Base-by-base conservation (phyloP, 2,888 invertebrate species). In the Brachypterus glaber region DNA sequence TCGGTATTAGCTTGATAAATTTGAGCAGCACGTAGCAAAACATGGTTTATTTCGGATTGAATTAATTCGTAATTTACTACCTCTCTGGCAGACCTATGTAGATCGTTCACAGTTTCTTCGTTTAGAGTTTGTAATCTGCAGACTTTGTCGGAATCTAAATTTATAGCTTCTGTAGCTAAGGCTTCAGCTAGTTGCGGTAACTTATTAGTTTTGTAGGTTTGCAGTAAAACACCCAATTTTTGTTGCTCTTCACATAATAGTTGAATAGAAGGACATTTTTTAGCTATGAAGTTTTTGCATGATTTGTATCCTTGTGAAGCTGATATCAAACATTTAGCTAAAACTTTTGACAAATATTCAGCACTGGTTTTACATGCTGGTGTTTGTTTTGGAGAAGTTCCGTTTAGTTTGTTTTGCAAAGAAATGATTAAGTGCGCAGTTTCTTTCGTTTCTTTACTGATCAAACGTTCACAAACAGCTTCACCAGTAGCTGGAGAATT, bases 21-120 rank as follows among this genome's bases (percentile, higher is more conserved):
- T 53, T 78, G 77, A 3, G 81, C 81, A 39, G 80, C 82, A 26
- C 79, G 72, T 53, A 73, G 69, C 56, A 84, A 72, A 4, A 84
- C 80, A 41, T 83, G 80, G 12, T 80, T 75, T 43, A 85, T 81
- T 64, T 85, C 85, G 0, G 82, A 79, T 55, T 82, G 82, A 17
- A 85, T 80, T 17, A 86, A 67, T 59, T 83, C 83, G 2, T 77
- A 74, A 51, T 80, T 82, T 1, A 84, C 77, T 2, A 79, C 76
- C 54, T 84, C 82, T 36, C 82, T 77, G 1, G 87, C 85, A 41
- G 79, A 72, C 25, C 77, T 76, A 77, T 81, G 82, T 3, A 84
- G 83, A 52, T 81, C 81, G 17, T 82, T 76, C 13, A 83, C 77
- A 21, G 82, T 72, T 37, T 76, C 76, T 48, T 81, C 79, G 46